Evolutionary conservation across 2,797 vertebrate genomes (phyloP).

Genomic region (Sardinella longiceps): DNA sequence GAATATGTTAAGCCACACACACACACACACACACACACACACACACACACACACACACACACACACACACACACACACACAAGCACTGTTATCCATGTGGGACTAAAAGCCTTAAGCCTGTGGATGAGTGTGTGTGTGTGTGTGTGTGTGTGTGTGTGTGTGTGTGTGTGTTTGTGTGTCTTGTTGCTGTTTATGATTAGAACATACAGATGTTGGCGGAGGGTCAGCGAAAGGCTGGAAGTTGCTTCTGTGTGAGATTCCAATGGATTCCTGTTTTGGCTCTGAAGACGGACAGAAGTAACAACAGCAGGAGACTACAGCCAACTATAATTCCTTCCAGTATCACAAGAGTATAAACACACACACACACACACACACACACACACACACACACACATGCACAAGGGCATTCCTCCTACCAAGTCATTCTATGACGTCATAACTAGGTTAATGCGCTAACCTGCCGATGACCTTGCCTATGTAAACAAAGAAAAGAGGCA

Average conservation of each 20-base stretch:
- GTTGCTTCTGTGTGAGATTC: neutral
- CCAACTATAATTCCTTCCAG: neutral
- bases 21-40: no score
- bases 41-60: neutral
- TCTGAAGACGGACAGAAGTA: neutral
- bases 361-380: neutral
- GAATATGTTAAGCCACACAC: neutral
- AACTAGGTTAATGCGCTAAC: slow-evolving; percentile 3
- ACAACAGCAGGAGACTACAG: neutral
- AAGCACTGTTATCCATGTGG: neutral
- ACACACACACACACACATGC: no score
- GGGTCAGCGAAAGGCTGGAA: neutral
- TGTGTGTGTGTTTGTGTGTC: neutral
- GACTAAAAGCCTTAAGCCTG: slow-evolving; percentile 4
- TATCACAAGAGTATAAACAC: neutral
- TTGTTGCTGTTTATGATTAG: neutral
- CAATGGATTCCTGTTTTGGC: neutral
- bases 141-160: neutral
- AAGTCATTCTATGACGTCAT: neutral
- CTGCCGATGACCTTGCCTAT: neutral
- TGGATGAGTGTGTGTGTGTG: neutral
- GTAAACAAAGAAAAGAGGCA: neutral
- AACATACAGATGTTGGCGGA: neutral
- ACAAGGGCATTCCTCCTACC: neutral
- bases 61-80: neutral